Evolutionary conservation across 1,140 invertebrate genomes (phyloP).

Genomic region (Pseudomyrmex cubaensis): DNA sequence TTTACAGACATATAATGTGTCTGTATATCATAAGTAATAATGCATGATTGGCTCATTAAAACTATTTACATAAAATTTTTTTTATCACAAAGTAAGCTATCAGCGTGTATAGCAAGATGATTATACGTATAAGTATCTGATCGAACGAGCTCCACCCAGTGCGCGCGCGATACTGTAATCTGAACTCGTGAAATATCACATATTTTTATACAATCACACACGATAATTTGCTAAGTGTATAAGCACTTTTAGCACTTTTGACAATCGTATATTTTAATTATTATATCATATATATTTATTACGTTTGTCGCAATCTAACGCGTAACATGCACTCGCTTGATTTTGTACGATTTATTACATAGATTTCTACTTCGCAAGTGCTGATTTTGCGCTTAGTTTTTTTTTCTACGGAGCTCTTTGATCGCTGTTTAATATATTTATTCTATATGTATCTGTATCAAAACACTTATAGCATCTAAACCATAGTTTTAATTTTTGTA

Average conservation of each 20-base stretch:
- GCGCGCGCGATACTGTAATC: not conserved
- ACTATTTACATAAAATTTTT: slow-evolving; percentile 5
- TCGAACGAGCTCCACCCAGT: not conserved
- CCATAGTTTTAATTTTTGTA: not conserved
- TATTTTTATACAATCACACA: not conserved
- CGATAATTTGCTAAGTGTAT: not conserved
- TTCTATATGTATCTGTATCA: slow-evolving; percentile 16
- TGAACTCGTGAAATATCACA: not conserved
- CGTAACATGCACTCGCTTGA: not conserved
- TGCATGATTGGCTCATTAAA: not conserved
- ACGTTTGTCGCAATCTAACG: not conserved
- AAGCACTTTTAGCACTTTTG: slow-evolving; percentile 24
- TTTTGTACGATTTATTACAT: not conserved
- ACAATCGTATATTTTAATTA: slow-evolving; percentile 11
- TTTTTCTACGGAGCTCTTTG: slow-evolving; percentile 18
- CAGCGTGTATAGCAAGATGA: not conserved
- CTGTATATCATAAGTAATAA: not conserved
- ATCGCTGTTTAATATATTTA: slow-evolving; percentile 24
- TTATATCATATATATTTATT: slow-evolving; percentile 1
- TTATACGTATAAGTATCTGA: not conserved
- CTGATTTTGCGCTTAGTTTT: not conserved
- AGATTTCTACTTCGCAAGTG: not conserved
- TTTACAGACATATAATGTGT: not conserved
- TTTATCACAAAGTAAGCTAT: not conserved
- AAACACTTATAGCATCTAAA: not conserved